Evolutionary conservation across 2,888 invertebrate genomes (phyloP).

Genomic region (Chymomyza fuscimana): DNA sequence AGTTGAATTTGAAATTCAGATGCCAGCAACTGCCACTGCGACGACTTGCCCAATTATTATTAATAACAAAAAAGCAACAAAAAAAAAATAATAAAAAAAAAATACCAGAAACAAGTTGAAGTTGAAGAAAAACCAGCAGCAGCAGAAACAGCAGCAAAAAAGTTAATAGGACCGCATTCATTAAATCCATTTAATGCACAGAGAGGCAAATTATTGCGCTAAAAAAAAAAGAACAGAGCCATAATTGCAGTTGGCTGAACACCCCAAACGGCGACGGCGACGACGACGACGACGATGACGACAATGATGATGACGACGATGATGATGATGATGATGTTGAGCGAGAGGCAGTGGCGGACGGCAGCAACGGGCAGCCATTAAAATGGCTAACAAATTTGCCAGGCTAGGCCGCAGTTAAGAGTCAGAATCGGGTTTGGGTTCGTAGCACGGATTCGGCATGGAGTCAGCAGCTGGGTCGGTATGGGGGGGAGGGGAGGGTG

Average conservation of each 20-base stretch:
- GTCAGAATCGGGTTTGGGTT: neutral
- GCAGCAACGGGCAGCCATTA: slow-evolving; percentile 57
- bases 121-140: slow-evolving; percentile 38
- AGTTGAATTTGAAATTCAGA: slow-evolving; percentile 63
- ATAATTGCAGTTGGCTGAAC: slow-evolving; percentile 73
- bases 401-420: neutral
- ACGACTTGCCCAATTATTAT: slow-evolving; percentile 63
- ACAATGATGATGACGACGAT: slow-evolving; percentile 43
- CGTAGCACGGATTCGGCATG: slow-evolving; percentile 1
- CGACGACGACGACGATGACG: slow-evolving; percentile 41
- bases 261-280: slow-evolving; percentile 46
- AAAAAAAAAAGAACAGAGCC: slow-evolving; percentile 50
- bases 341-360: neutral
- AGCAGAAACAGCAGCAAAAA: slow-evolving; percentile 48
- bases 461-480: slow-evolving; percentile 13
- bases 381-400: slow-evolving; percentile 69
- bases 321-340: neutral
- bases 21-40: slow-evolving; percentile 41
- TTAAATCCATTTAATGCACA: slow-evolving; percentile 78
- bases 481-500: slow-evolving; percentile 3
- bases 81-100: slow-evolving; percentile 31
- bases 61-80: slow-evolving; percentile 49
- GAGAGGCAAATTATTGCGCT: slow-evolving; percentile 76
- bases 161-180: slow-evolving; percentile 77
- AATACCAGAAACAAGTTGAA: slow-evolving; percentile 21